These are phyloP conservation scores for Xanthia togata DNA, from an alignment of 2,888 invertebrate genomes.

Conservation along the genomic window DNA sequence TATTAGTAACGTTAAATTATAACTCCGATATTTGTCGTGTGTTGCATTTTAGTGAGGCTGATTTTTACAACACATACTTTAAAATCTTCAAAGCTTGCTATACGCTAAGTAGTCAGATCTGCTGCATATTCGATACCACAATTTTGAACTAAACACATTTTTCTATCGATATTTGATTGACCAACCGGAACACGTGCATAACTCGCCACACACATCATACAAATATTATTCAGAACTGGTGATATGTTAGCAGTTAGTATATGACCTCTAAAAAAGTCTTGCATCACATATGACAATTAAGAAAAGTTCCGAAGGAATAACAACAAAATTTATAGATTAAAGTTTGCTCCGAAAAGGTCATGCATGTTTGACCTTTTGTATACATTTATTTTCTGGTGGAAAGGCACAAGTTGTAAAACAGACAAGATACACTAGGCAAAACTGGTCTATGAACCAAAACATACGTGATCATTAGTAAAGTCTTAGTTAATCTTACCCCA, in stretches of 20 bases:
- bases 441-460: constrained; percentile 18
- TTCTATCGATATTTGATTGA: background rate
- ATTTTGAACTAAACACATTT: background rate
- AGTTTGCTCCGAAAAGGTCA: background rate
- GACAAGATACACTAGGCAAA: constrained; percentile 6
- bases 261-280: constrained; percentile 6
- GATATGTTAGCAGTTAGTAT: constrained; percentile 19
- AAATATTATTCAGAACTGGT: background rate
- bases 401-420: constrained; percentile 41
- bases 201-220: background rate
- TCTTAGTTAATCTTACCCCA: constrained; percentile 3
- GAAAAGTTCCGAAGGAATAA: background rate
- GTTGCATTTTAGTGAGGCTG: background rate
- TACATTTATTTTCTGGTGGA: constrained; percentile 17
- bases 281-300: background rate
- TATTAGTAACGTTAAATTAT: constrained; percentile 14
- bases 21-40: background rate
- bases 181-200: background rate
- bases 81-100: background rate
- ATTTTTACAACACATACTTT: background rate
- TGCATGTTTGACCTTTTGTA: constrained; percentile 1
- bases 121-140: constrained; percentile 6
- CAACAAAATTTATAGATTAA: background rate
- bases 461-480: background rate
- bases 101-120: constrained; percentile 19